These are phyloP conservation scores for Rhyzopertha dominica DNA, from an alignment of 1,140 invertebrate species.

Conservation along the genomic window DNA sequence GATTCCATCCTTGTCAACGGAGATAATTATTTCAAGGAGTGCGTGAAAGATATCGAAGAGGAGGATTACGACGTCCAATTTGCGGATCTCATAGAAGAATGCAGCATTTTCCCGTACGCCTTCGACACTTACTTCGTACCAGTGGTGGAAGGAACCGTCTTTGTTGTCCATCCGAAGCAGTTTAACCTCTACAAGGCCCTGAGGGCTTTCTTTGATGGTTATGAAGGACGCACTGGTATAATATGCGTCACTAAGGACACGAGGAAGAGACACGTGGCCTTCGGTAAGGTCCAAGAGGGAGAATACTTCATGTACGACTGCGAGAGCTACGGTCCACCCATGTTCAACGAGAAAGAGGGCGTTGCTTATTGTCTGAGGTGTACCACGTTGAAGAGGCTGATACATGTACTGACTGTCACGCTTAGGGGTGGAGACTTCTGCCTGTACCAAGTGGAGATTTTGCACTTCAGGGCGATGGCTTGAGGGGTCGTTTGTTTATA, in stretches of 20 bases:
- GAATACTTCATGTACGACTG: constrained; percentile 62
- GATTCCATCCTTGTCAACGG: constrained; percentile 55
- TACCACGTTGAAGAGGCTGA: constrained; percentile 54
- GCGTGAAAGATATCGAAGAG: constrained; percentile 45
- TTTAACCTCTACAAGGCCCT: constrained; percentile 58
- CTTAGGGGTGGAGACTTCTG: constrained; percentile 42
- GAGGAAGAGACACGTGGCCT: constrained; percentile 49
- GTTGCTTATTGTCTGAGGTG: constrained; percentile 54
- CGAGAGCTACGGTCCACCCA: constrained; percentile 52
- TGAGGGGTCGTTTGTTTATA: constrained; percentile 11
- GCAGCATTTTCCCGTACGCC: constrained; percentile 50
- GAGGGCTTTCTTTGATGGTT: constrained; percentile 52
- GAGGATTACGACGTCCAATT: constrained; percentile 52
- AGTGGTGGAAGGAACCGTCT: constrained; percentile 53
- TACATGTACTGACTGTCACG: constrained; percentile 46
- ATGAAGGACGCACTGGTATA: constrained; percentile 47
- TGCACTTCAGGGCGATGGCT: constrained; percentile 23
- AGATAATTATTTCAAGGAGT: constrained; percentile 50
- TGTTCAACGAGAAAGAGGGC: constrained; percentile 54
- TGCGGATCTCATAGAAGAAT: constrained; percentile 48
- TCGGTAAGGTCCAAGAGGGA: constrained; percentile 48
- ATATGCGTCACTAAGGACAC: constrained; percentile 46
- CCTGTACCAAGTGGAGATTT: constrained; percentile 35
- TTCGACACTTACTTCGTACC: constrained; percentile 53
- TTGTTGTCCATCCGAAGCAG: constrained; percentile 50